phyloP scores from a whole-genome alignment of 2,797 vertebrate genomes.

The Lepilemur septentrionalis region DNA sequence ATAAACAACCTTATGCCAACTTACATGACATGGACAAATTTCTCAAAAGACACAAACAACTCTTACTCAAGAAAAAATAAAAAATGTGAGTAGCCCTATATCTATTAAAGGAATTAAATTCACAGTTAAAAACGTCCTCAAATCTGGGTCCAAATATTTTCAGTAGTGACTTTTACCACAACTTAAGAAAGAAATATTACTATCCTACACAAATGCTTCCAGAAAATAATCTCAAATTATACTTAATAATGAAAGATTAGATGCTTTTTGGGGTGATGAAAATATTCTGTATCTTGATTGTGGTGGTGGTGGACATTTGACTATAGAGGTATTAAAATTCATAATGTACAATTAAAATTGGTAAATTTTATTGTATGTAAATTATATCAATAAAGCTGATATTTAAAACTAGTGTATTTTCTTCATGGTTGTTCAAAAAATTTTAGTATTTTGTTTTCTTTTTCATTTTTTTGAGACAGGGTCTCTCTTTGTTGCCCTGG shows the following conservation, averaged over 20 bases:
- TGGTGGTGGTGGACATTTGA: not conserved
- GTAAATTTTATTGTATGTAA: not conserved
- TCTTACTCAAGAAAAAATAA: not conserved
- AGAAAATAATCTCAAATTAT: not conserved
- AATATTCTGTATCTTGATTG: not conserved
- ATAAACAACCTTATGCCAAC: not conserved
- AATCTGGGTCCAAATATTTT: not conserved
- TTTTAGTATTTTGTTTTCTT: no score
- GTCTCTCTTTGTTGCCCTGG: no score
- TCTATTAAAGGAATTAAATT: slow-evolving; percentile 15
- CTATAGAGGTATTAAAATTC: not conserved
- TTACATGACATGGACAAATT: not conserved
- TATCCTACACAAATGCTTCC: not conserved
- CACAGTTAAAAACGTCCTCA: not conserved
- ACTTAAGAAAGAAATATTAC: not conserved
- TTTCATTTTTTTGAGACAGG: no score
- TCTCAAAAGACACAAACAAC: not conserved
- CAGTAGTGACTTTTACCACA: not conserved
- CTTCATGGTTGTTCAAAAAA: not conserved
- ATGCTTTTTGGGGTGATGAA: not conserved
- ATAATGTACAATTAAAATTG: not conserved
- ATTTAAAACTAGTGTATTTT: not conserved
- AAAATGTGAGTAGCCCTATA: not conserved
- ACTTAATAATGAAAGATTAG: not conserved
- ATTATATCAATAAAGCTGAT: not conserved